Percentiles rank a stretch among this genome's conserved stretches.
Conservation (phyloP, 2,888 invertebrate genomes). For the Trissonchulus latispiculum region DNA sequence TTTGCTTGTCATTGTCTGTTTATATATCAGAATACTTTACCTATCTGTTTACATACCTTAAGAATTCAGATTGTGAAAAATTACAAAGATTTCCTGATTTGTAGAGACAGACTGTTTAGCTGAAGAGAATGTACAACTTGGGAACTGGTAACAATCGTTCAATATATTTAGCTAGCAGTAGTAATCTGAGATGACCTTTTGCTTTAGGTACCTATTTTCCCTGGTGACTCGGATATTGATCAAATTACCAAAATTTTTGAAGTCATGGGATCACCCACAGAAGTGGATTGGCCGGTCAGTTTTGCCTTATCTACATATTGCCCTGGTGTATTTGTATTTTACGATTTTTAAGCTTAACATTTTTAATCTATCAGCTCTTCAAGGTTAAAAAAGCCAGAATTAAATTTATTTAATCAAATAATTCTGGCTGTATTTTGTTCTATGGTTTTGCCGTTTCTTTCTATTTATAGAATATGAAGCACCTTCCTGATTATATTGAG, state of each 20-base stretch:
- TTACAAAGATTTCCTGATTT: too few species aligned
- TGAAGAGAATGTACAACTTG: too few species aligned
- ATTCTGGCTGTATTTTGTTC: background rate
- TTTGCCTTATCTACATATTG: too few species aligned
- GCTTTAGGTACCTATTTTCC: conserved; percentile 68
- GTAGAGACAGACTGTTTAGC: too few species aligned
- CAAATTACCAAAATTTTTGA: conserved; percentile 89
- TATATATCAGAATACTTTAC: too few species aligned
- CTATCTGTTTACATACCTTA: too few species aligned
- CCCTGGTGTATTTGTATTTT: too few species aligned
- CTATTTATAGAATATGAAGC: conserved; percentile 35
- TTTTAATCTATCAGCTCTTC: conserved; percentile 13
- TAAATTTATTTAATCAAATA: background rate
- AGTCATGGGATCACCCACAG: conserved; percentile 83
- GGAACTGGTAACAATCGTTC: too few species aligned
- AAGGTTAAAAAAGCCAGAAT: conserved; percentile 7
- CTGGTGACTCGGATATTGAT: conserved; percentile 92
- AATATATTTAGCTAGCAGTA: too few species aligned
- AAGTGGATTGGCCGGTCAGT: conserved; percentile 76
- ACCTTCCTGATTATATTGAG: conserved; percentile 76
- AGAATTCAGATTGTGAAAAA: too few species aligned
- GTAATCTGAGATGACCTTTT: background rate
- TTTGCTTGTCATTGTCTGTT: too few species aligned
- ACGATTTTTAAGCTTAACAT: background rate
- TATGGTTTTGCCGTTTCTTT: background rate